phyloP scores from a whole-genome alignment of 1,140 invertebrate genomes.

The Drosophila leontia region DNA sequence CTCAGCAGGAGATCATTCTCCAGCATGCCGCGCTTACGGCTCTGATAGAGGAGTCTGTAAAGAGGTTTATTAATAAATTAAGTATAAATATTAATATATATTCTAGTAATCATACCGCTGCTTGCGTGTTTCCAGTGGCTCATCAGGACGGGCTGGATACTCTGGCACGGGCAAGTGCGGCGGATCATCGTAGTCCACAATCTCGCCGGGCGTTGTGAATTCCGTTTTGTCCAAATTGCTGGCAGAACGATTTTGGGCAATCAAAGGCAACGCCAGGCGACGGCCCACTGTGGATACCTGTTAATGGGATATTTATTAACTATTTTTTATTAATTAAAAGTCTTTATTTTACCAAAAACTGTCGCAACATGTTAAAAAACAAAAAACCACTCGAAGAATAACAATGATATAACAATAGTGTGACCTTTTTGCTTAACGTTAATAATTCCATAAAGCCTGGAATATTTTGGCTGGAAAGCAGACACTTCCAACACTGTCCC shows the following conservation, averaged over 20 bases:
- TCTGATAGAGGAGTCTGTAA: constrained; percentile 95
- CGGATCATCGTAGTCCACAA: constrained; percentile 77
- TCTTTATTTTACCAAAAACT: constrained; percentile 42
- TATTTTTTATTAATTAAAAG: background rate
- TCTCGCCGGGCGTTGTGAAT: constrained; percentile 52
- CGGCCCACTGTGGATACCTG: constrained; percentile 34
- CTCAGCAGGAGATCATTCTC: constrained; percentile 98
- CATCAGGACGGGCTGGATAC: constrained; percentile 69
- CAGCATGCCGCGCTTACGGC: constrained; percentile 98
- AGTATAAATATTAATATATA: too few relatives aligned
- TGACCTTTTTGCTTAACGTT: background rate
- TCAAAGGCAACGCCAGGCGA: constrained; percentile 19
- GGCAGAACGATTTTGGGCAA: constrained; percentile 21
- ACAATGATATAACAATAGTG: constrained; percentile 51
- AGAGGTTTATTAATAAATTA: background rate
- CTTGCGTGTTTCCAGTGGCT: constrained; percentile 69
- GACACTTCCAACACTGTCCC: too few relatives aligned
- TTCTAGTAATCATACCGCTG: constrained; percentile 46
- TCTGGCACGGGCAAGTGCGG: constrained; percentile 69
- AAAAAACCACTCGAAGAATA: background rate
- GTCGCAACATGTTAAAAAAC: constrained; percentile 55
- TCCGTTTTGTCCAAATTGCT: constrained; percentile 53
- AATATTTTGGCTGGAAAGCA: background rate
- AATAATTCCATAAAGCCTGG: background rate
- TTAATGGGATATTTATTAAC: background rate